Evolutionary conservation across 2,113 vertebrate genomes (phyloP).

Genomic region (Pelvicachromis taeniatus): DNA sequence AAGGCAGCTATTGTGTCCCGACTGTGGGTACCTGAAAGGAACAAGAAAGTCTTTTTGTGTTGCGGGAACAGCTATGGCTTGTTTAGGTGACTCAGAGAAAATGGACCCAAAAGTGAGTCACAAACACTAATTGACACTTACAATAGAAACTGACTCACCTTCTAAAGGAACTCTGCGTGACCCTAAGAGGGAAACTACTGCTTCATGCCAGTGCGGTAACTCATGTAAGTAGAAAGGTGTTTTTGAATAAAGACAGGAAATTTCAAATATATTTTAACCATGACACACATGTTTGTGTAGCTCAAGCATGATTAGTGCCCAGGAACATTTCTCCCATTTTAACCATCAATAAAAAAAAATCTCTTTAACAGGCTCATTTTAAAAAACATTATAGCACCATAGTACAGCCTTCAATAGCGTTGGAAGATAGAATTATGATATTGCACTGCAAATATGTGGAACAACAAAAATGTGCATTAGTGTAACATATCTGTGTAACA

Average conservation of each 20-base stretch:
- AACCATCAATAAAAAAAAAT: background rate
- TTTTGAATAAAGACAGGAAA: background rate
- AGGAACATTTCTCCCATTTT: background rate
- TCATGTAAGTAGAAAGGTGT: background rate
- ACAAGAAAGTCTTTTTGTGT: constrained; percentile 27
- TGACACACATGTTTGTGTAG: background rate
- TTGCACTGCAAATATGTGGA: background rate
- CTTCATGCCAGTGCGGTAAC: background rate
- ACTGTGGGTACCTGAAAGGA: constrained; percentile 15
- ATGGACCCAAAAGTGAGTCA: constrained; percentile 51
- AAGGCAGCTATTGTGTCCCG: constrained; percentile 41
- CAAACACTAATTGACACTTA: constrained; percentile 38
- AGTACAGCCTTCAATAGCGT: background rate
- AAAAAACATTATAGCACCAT: background rate
- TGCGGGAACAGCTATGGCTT: constrained; percentile 33
- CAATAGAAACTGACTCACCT: constrained; percentile 45
- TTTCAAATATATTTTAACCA: background rate
- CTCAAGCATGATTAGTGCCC: background rate
- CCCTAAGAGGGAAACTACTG: constrained; percentile 24
- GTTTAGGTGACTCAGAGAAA: constrained; percentile 56
- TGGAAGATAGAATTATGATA: background rate
- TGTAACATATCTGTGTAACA: background rate
- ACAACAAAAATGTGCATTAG: background rate
- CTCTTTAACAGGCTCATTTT: background rate
- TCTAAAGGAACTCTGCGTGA: constrained; percentile 44